These are phyloP conservation scores for Ephestia elutella DNA, from an alignment of 1,140 invertebrate species.

Conservation along the genomic window DNA sequence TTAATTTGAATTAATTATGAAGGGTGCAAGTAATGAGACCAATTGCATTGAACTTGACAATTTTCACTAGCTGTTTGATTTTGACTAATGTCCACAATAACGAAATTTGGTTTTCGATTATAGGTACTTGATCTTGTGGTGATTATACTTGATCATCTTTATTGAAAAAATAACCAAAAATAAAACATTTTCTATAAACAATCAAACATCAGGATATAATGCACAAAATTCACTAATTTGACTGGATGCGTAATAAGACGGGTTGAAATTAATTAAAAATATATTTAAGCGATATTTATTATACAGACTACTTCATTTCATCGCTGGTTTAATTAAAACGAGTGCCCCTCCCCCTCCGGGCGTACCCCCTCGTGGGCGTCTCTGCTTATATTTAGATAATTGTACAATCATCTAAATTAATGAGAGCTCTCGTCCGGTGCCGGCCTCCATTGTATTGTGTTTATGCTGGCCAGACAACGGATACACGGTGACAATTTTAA, in stretches of 20 bases:
- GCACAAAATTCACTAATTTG: neutral
- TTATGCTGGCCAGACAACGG: constrained; percentile 39
- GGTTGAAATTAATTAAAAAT: constrained; percentile 66
- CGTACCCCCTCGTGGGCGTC: constrained; percentile 62
- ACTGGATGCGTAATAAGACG: constrained; percentile 41
- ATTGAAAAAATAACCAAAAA: too few species aligned
- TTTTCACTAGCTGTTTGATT: too few species aligned
- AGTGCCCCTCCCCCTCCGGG: constrained; percentile 68
- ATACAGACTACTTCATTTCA: constrained; percentile 73
- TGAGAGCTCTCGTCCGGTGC: constrained; percentile 68
- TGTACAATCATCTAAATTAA: constrained; percentile 75
- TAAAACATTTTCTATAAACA: neutral
- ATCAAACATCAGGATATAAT: neutral
- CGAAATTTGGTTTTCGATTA: too few species aligned
- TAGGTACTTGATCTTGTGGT: too few species aligned
- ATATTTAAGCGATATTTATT: constrained; percentile 74
- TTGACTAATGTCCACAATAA: too few species aligned
- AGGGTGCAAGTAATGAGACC: neutral
- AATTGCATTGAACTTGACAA: too few species aligned
- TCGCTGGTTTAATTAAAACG: constrained; percentile 73
- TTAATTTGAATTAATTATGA: constrained; percentile 5
- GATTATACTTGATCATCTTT: too few species aligned
- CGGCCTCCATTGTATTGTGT: constrained; percentile 65
- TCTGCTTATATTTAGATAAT: constrained; percentile 75
- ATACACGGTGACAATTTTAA: constrained; percentile 56